A percentile compares a stretch with the other conserved stretches of the same genome.
Conservation (phyloP, 1,140 invertebrate species). For the Brachionus calyciflorus region DNA sequence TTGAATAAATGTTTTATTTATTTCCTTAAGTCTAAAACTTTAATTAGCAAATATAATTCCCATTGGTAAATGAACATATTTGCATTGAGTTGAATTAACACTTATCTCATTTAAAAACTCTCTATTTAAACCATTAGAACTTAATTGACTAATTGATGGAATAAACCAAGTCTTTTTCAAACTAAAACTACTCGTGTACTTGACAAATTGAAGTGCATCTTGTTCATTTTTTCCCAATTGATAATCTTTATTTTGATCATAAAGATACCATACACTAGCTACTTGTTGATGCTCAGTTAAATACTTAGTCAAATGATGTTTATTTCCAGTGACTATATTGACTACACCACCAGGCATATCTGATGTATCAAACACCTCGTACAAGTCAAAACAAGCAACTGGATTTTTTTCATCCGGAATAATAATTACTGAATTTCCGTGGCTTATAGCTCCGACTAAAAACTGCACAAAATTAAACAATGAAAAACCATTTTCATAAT, state of each 20-base stretch:
- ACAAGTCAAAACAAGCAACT: slow-evolving; percentile 60
- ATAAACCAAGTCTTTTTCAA: slow-evolving; percentile 63
- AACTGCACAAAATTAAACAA: slow-evolving; percentile 62
- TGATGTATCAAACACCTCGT: slow-evolving; percentile 63
- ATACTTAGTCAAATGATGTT: slow-evolving; percentile 60
- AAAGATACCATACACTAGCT: slow-evolving; percentile 61
- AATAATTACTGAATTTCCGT: slow-evolving; percentile 62
- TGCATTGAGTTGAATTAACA: slow-evolving; percentile 59
- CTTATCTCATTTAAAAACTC: slow-evolving; percentile 61
- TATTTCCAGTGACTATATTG: slow-evolving; percentile 62
- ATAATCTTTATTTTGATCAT: slow-evolving; percentile 57
- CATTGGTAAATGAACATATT: slow-evolving; percentile 64
- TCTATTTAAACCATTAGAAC: slow-evolving; percentile 55
- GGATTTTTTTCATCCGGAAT: slow-evolving; percentile 61
- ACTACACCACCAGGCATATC: slow-evolving; percentile 63
- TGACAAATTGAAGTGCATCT: slow-evolving; percentile 48
- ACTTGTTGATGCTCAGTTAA: slow-evolving; percentile 62
- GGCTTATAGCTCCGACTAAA: slow-evolving; percentile 60
- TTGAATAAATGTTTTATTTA: no score
- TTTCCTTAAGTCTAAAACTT: no score
- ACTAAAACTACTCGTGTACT: slow-evolving; percentile 47
- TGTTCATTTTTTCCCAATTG: slow-evolving; percentile 57
- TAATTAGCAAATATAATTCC: slow-evolving; percentile 64
- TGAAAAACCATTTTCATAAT: slow-evolving; percentile 51
- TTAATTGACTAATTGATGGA: slow-evolving; percentile 53